Evolutionary conservation across 2,113 vertebrate genomes (phyloP).

Genomic region (Anolis sagrei): DNA sequence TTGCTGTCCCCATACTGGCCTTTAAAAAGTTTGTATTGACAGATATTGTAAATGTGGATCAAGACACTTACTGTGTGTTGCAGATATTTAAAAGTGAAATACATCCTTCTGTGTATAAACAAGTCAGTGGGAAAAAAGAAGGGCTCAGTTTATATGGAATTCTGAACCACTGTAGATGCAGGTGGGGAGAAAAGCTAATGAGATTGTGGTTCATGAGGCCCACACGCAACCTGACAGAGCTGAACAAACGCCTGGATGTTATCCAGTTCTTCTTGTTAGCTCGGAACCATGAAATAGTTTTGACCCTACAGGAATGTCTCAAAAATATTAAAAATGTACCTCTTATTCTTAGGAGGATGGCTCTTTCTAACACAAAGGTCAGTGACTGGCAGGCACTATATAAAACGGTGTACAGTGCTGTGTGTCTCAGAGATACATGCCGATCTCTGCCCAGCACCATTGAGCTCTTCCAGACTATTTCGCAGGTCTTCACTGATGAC

Average conservation of each 20-base stretch:
- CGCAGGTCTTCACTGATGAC: slow-evolving; percentile 87
- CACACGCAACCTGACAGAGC: slow-evolving; percentile 82
- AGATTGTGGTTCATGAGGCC: slow-evolving; percentile 92
- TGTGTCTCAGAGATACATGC: slow-evolving; percentile 89
- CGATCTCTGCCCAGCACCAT: slow-evolving; percentile 85
- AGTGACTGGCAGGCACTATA: slow-evolving; percentile 93
- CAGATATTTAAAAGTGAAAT: slow-evolving; percentile 96
- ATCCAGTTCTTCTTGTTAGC: slow-evolving; percentile 91
- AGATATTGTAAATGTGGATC: slow-evolving; percentile 80
- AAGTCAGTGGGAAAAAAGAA: slow-evolving; percentile 92
- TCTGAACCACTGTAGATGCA: slow-evolving; percentile 82
- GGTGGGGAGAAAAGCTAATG: slow-evolving; percentile 81
- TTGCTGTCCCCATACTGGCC: slow-evolving; percentile 88
- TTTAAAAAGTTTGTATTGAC: slow-evolving; percentile 86
- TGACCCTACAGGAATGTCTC: slow-evolving; percentile 86
- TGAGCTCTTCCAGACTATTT: slow-evolving; percentile 89
- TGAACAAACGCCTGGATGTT: slow-evolving; percentile 90
- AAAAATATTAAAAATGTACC: slow-evolving; percentile 93
- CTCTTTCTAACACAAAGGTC: slow-evolving; percentile 89
- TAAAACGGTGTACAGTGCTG: slow-evolving; percentile 89
- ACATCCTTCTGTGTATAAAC: slow-evolving; percentile 96
- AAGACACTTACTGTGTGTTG: slow-evolving; percentile 82
- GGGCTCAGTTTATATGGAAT: slow-evolving; percentile 94
- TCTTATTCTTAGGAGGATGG: slow-evolving; percentile 90
- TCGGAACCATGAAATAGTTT: slow-evolving; percentile 84